Evolutionary conservation across 2,797 vertebrate species (phyloP), one percentile per base, ranked within the genome.

Genomic region (Chloroceryle inda): DNA sequence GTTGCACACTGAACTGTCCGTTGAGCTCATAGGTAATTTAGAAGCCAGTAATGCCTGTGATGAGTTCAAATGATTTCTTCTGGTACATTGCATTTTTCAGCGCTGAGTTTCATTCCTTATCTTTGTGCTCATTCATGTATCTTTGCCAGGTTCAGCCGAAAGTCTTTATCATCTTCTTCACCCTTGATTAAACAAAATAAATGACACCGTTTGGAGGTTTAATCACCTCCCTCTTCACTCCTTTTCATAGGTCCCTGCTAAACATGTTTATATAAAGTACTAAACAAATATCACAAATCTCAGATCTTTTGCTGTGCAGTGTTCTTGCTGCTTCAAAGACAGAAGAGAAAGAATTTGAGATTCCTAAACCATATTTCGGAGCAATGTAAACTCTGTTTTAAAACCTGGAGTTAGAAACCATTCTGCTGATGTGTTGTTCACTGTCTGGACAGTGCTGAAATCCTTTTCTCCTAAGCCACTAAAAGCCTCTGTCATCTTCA

Each of bases 161-260:
- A 69, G 76, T 29, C 50, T 91, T 78, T 50, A 68, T 74, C 38
- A 47, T 55, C 53, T 87, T 89, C 71, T 93, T 88, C 38, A 16
- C 14, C 81, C 82, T 81, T 84, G 45, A 86, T 78, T 68, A 89
- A 94, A 81, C 16, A 26, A 78, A 92, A 91, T 62, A 94, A 96
- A 89, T 92, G 16, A 6, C 63, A 56, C 66, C 42, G 7, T 62
- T 77, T 59, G 31, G 45, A 88, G 22, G 7, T 75, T 91, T 88
- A 86, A 73, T 66, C 53, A 61, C 35, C 27, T 61, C 23, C 21
- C 8, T 85, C 38, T 83, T 74, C 26, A 44, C 26, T 44, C 10
- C 24, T 83, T 91, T 85, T 62, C 31, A 4, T 44, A 59, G 22
- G 63, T 67, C 29, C 10, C 29, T 74, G 35, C 35, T 85, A 58